phyloP scores from a whole-genome alignment of 2,797 vertebrate species.

The Microctenopoma stevenorrisi region DNA sequence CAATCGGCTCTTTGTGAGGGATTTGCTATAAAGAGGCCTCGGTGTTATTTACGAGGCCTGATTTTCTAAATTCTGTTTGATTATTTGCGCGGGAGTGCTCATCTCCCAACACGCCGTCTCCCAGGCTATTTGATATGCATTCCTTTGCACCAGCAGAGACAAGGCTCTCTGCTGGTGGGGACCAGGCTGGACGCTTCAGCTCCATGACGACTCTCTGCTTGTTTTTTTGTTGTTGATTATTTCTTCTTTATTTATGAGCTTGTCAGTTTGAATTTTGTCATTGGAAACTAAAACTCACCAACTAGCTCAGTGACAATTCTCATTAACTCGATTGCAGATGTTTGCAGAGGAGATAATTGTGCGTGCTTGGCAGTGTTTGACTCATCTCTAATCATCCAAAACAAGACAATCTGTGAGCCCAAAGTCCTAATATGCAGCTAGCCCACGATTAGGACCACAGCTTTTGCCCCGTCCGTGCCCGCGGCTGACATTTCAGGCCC shows the following conservation, averaged over 20 bases:
- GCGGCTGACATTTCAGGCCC: constrained; percentile 69
- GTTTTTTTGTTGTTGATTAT: constrained; percentile 38
- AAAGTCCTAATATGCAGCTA: constrained; percentile 47
- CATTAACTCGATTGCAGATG: constrained; percentile 63
- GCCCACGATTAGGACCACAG: constrained; percentile 55
- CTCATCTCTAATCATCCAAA: constrained; percentile 63
- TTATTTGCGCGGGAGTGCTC: constrained; percentile 63
- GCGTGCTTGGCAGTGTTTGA: constrained; percentile 47
- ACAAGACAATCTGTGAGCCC: constrained; percentile 37
- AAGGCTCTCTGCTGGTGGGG: constrained; percentile 63
- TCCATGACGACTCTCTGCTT: constrained; percentile 65
- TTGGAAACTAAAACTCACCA: constrained; percentile 32
- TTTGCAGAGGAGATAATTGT: constrained; percentile 45
- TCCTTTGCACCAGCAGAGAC: constrained; percentile 69
- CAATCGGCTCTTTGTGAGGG: constrained; percentile 59
- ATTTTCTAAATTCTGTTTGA: constrained; percentile 66
- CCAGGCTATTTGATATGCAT: constrained; percentile 71
- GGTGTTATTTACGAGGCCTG: constrained; percentile 60
- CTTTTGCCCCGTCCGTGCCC: constrained; percentile 32
- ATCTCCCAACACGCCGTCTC: constrained; percentile 60
- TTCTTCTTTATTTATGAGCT: constrained; percentile 56
- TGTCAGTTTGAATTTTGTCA: constrained; percentile 56
- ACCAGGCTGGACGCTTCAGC: constrained; percentile 62
- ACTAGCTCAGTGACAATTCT: constrained; percentile 43
- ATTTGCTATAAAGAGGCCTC: constrained; percentile 59